Evolutionary conservation across 2,113 vertebrate genomes (phyloP), one percentile per base, ranked within the genome.

Genomic region (Xenus cinereus): DNA sequence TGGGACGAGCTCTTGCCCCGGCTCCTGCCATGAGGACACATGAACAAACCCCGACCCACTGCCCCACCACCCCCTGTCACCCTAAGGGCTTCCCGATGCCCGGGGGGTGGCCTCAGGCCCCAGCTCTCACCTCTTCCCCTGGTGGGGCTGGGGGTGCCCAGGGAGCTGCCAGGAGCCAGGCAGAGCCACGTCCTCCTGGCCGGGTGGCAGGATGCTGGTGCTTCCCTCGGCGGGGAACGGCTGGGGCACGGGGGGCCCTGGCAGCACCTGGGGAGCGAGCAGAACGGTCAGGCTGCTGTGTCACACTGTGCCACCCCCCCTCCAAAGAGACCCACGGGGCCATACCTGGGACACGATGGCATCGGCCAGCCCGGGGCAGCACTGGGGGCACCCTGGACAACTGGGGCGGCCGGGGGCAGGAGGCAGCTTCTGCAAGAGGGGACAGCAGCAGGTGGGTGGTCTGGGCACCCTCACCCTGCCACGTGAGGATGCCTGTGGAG

Each of bases 71-170:
- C 4, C 48, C 41, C 7, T 0, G 0, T 27, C 48, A 30, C 13
- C 33, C n/a, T 23, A 26, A n/a, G 45, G 59, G 33, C 21, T 76
- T 41, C 33, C 80, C 26, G 43, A 28, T 76, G 75, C 57, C 53
- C 43, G 6, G 7, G 35, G 46, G 24, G 8, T 12, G 73, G 3
- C 27, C 60, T 51, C 14, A 7, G 30, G 21, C 14, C 50, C 71
- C 3, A 1, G 9, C 28, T 80, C 98, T 92, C 79, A 98, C 98
- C 95, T 16, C 50, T 96, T 97, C 79, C 69, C 73, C 9, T 51
- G 89, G 18, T 54, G 91, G 0, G 22, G 53, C 85, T 90, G 82
- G 37, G 73, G 75, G n/a, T 87, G 74, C 71, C 91, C 4, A 4
- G 56, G 92, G 63, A 67, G 45, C 12, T 94, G 90, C 4, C 35